Evolutionary conservation across 2,888 invertebrate species (phyloP).

Genomic region (Bombylius discolor): DNA sequence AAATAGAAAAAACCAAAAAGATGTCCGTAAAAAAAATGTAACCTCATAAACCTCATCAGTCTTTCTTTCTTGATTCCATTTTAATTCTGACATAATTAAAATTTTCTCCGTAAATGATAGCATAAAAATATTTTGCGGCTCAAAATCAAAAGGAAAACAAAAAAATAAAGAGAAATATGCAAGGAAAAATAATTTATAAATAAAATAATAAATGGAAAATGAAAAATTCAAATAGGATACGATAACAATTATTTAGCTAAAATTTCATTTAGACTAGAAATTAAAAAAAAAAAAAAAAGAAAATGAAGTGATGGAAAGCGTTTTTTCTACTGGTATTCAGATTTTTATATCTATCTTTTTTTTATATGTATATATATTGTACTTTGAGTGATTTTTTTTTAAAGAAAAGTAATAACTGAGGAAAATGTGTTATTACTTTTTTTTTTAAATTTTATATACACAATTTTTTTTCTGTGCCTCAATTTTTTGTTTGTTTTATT

Average conservation of each 20-base stretch:
- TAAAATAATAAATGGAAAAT: not conserved
- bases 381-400: no score
- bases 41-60: conserved; percentile 8
- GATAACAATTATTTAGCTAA: not conserved
- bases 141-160: not conserved
- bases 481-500: no score
- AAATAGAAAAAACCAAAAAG: not conserved
- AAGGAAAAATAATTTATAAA: not conserved
- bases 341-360: no score
- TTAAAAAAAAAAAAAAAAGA: no score
- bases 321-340: no score
- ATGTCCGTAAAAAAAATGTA: conserved; percentile 7
- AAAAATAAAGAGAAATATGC: not conserved
- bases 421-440: no score
- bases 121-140: conserved; percentile 2
- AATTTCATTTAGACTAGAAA: not conserved
- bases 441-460: no score
- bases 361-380: no score
- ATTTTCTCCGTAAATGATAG: conserved; percentile 9
- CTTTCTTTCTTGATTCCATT: conserved; percentile 7
- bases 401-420: no score
- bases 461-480: no score
- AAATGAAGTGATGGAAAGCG: no score
- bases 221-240: not conserved
- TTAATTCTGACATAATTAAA: conserved; percentile 10